phyloP scores from a whole-genome alignment of 1,140 invertebrate genomes.

The Myzus persicae region DNA sequence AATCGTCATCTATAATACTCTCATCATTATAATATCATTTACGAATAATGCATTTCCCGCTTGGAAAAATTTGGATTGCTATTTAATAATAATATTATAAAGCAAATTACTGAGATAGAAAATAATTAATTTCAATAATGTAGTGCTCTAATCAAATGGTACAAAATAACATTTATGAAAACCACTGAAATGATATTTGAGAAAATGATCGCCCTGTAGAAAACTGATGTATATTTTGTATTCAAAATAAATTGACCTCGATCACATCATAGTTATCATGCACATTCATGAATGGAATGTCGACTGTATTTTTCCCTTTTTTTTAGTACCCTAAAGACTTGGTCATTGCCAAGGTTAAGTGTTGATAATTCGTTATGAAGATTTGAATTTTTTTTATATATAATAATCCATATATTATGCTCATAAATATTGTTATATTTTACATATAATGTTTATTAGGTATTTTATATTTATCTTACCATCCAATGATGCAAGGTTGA shows the following conservation, averaged over 20 bases:
- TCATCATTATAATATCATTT: not conserved
- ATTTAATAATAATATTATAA: not conserved
- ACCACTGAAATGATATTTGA: not conserved
- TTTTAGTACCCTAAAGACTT: conserved; percentile 42
- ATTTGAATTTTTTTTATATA: conserved; percentile 36
- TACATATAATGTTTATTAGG: conserved; percentile 26
- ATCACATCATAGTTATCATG: conserved; percentile 22
- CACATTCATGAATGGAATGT: conserved; percentile 45
- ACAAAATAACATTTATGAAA: not conserved
- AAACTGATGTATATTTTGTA: not conserved
- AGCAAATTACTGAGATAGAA: no score
- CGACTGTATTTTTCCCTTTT: not conserved
- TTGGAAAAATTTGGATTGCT: not conserved
- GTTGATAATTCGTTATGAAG: not conserved
- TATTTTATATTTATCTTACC: not conserved
- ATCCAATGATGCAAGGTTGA: not conserved
- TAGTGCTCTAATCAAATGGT: no score
- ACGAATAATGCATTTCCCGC: not conserved
- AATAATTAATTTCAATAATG: no score
- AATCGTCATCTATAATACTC: no score
- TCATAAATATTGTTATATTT: conserved; percentile 40
- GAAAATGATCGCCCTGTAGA: not conserved
- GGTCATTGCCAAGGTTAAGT: conserved; percentile 57
- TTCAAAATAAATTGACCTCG: conserved; percentile 51
- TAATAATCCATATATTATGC: not conserved